Base-by-base conservation (phyloP, 2,888 invertebrate genomes). In the Limnephilus marmoratus region DNA sequence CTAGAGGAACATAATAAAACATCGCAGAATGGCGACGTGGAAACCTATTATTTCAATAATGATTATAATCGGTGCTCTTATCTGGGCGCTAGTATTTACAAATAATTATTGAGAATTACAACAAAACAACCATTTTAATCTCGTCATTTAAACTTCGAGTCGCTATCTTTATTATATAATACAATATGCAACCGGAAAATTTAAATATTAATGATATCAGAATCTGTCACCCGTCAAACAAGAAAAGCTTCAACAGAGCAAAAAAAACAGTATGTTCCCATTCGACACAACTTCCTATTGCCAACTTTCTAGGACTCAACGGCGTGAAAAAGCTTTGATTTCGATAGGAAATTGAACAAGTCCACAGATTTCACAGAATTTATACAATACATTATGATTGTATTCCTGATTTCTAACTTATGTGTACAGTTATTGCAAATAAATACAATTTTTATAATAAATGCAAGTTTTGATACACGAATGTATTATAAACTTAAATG, bases 1-100 rank as follows among this genome's bases (percentile, higher is more conserved):
- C 85, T 88, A 88, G 90, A 92, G 92, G 92, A 90, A 92, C 93
- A 93, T 93, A 92, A 81, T 90, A 81, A 45, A 37, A 89, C 88
- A 41, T 41, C 88, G 86, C 37, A 86, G 13, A 24, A 11, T 12
- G 37, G 24, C 80, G 88, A 80, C 88, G 88, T 41, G 49, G 29
- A 89, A 68, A 68, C 68, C 68, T 68, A 68, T 41, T 80, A 89
- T 24, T 80, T 49, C 29, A 87, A 18, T 85, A 53, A 15, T 45
- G n/a, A 41, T 85, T 24, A 85, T 41, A 41, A 89, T 89, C n/a
- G 80, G 81, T 89, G 80, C 68, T 80, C 80, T 80, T 37, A 80
- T 37, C 31, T n/a, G n/a, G 31, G 24, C 68, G 68, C 68, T 18
- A 53, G 11, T 89, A 88, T 88, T 31, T 80, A 80, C 81, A 89